Evolutionary conservation across 2,888 invertebrate species (phyloP), one percentile per base, ranked within the genome.

Genomic region (Drosophila acutilabella): DNA sequence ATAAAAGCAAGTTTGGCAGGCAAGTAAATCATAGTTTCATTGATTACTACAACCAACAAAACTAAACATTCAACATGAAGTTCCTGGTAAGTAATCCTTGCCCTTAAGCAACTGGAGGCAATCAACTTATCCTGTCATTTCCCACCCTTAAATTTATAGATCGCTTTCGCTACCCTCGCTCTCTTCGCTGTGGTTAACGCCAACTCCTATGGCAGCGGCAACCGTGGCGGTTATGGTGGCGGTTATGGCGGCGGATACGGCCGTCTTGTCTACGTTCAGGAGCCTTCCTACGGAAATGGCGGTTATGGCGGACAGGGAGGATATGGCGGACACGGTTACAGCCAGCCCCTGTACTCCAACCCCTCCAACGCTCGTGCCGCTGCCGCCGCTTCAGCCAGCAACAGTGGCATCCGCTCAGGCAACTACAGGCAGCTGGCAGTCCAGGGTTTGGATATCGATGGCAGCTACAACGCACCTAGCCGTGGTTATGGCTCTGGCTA

Each of bases 21-120:
- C 67, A 56, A 52, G 30, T 20, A 73, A 83, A 77, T 82, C 71
- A 89, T 83, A 89, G 89, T 89, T 89, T 83, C 71, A 83, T 89
- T 88, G 75, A 84, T 80, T 84, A 65, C 78, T 60, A 78, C 74
- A 88, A 78, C 74, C 71, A 82, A 81, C 84, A 78, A 74, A 78
- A 78, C 78, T 75, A 74, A 56, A 64, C 14, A 71, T 59, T 78
- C 80, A 86, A 80, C 78, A 89, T 89, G 89, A 89, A 89, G 71
- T 82, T 67, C 78, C 80, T 89, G 80, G 86, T 87, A 79, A 87
- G 89, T 86, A 72, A 33, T 78, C 54, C 67, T 53, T 4, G 20
- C 50, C 10, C 5, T 20, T 14, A 7, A n/a, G 0, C 2, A 10
- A 5, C 14, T 13, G 16, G 10, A 2, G 45, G 2, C 36, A 45